Evolutionary conservation across 2,888 invertebrate species (phyloP), one percentile per base, ranked within the genome.

Genomic region (Mythimna lalbum): DNA sequence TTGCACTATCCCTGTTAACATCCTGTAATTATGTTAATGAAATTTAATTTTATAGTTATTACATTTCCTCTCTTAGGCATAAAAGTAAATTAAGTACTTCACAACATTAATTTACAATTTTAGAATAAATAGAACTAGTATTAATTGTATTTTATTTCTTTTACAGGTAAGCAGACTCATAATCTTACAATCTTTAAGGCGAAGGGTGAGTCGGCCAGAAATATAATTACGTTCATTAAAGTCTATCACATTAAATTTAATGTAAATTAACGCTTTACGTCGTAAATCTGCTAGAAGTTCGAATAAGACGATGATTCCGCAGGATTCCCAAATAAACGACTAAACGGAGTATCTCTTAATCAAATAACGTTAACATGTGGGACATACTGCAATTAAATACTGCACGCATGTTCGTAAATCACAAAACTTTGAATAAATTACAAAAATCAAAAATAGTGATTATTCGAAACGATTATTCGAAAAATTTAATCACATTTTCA

Each of bases 331-430:
- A 80, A 84, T 87, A 83, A 87, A 83, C 79, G 84, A 77, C 76
- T 80, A 78, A 75, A 85, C 75, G 81, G 83, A 86, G 87, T 89
- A 89, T 88, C 83, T 89, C 87, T 90, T 91, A 91, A 91, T 92
- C 90, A 92, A 90, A 91, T 90, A 89, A 88, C 78, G 82, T 80
- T 88, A 83, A 82, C 80, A 76, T 69, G 50, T 71, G 85, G 39
- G 84, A 91, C 91, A 90, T 82, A 92, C 89, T 43, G 84, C 12
- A 59, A 3, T 31, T 43, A 19, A 73, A 66, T 49, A 73, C 53
- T 36, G 21, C 69, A 27, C 33, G 14, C 76, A 36, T 73, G 55
- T 33, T 62, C 4, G 23, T 14, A 12, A 52, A 60, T 17, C n/a
- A 27, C 2, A 6, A 72, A 21, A 9, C 21, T 53, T 61, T 7